Evolutionary conservation across 2,797 vertebrate species (phyloP).

Genomic region (Austrolebias charrua): DNA sequence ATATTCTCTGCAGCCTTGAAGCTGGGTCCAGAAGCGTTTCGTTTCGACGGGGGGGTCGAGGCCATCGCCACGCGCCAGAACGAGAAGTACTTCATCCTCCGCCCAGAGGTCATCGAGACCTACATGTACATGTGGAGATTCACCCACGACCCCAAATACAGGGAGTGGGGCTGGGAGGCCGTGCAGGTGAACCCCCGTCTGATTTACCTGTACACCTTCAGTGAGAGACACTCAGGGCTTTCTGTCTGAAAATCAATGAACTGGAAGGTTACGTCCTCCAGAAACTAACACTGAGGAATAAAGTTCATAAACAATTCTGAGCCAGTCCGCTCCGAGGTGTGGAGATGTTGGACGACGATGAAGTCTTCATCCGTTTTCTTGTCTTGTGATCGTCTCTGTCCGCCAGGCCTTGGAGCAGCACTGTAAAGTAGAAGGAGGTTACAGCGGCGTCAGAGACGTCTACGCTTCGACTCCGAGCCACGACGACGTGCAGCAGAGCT

Average conservation of each 20-base stretch:
- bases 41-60: constrained; percentile 96
- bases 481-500: constrained; percentile 98
- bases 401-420: constrained; percentile 91
- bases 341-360: too few relatives aligned
- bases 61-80: constrained; percentile 97
- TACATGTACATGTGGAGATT: constrained; percentile 99
- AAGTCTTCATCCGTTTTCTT: constrained; percentile 15
- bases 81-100: constrained; percentile 97
- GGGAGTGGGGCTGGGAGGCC: constrained; percentile 98
- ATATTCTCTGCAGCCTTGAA: constrained; percentile 82
- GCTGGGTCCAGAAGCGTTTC: constrained; percentile 94
- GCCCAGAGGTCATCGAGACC: constrained; percentile 96
- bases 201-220: background rate
- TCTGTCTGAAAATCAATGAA: background rate
- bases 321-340: too few relatives aligned
- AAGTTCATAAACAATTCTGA: background rate
- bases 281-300: background rate
- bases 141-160: constrained; percentile 96
- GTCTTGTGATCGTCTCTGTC: background rate
- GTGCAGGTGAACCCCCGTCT: constrained; percentile 82
- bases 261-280: background rate
- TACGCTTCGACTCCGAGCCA: constrained; percentile 84
- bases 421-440: constrained; percentile 91
- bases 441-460: constrained; percentile 92
- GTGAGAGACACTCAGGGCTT: background rate